A percentile compares a stretch with the other conserved stretches of the same genome.
Conservation (phyloP, 2,113 vertebrate genomes). For the Tringa solitaria region DNA sequence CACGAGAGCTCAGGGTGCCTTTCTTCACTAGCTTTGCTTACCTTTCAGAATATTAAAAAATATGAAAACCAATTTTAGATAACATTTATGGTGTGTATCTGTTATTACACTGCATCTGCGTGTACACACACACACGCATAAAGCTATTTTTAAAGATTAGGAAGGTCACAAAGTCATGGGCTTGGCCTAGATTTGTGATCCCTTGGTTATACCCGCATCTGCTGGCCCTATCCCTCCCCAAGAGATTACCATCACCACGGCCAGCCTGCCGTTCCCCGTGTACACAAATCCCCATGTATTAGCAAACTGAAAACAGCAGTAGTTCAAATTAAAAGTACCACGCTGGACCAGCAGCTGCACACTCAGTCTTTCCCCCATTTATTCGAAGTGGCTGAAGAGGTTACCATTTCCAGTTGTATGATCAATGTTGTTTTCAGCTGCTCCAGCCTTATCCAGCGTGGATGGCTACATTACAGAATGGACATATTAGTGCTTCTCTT, state of each 20-base stretch:
- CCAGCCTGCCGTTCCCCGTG: neutral
- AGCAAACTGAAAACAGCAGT: neutral
- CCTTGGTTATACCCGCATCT: neutral
- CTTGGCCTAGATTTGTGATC: conserved; percentile 56
- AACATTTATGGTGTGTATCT: neutral
- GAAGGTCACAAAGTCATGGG: conserved; percentile 23
- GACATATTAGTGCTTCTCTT: neutral
- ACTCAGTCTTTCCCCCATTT: neutral
- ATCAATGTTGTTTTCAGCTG: neutral
- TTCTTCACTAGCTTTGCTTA: neutral
- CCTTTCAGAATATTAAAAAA: neutral
- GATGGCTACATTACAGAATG: neutral
- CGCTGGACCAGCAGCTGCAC: neutral
- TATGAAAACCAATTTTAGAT: neutral
- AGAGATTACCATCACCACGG: neutral
- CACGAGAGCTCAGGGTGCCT: neutral
- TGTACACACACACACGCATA: neutral
- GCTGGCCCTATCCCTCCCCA: neutral
- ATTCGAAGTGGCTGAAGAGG: neutral
- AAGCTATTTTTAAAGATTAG: conserved; percentile 51
- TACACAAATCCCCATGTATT: neutral
- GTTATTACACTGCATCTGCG: neutral
- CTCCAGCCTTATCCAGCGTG: neutral
- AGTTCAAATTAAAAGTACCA: neutral
- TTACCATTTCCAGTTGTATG: neutral